Base-by-base conservation (phyloP, 2,797 vertebrate species). In the Hypotaenidia philippensis region DNA sequence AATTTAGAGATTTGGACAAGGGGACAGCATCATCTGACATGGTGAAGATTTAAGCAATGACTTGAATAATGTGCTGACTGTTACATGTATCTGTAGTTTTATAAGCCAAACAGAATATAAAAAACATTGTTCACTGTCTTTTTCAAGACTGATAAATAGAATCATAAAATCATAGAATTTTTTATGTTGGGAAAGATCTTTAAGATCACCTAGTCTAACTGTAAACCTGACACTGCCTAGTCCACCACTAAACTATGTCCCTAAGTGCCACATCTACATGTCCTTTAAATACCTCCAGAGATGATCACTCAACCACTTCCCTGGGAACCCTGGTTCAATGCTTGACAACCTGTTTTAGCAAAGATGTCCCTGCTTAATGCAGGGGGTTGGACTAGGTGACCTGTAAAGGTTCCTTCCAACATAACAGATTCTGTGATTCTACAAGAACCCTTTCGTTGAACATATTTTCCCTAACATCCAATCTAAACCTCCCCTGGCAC, bases 401-500 rank as follows among this genome's bases (percentile, higher is more conserved):
- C 40, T 41, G 14, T 41, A 41, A 41, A 41, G 40, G 40, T 41
- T 41, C 40, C 40, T 41, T 41, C 40, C 40, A 41, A 41, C 40
- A 7, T 41, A 41, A 41, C 40, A 41, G 14, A 41, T 41, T 41
- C 15, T 41, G 40, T 41, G 40, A 41, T 41, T 41, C 14, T 41
- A 41, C 40, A 41, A 6, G 2, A 56, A 19, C 13, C 5, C 27
- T 64, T 80, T 41, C 0, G 0, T 6, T 25, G 40, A 41, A 41
- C 15, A 16, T 41, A 16, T 41, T 41, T 41, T 41, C 40, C 23
- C 36, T 38, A 41, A 60, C 47, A 13, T 20, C 20, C 22, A 65
- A 47, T 34, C 26, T 60, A 44, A 92, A 47, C 15, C 5, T 72
- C 20, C 21, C 26, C 1, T 52, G 14, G 16, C 5, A 2, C 16